Base-by-base conservation (phyloP, 2,113 vertebrate genomes). In the Craseonycteris thonglongyai region DNA sequence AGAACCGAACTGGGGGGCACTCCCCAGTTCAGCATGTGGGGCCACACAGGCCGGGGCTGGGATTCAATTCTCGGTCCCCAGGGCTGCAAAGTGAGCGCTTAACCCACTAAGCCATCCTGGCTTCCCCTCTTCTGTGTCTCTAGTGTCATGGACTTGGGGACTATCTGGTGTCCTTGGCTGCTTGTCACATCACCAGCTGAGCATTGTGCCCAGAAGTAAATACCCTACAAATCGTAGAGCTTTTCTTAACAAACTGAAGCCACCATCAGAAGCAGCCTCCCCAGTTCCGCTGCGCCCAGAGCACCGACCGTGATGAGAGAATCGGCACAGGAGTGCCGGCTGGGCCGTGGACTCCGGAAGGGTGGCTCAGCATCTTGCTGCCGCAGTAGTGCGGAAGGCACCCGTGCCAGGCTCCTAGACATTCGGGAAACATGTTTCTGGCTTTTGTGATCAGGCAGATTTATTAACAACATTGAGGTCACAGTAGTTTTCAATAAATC, bases 401-500 rank as follows among this genome's bases (percentile, higher is more conserved):
- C 33, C 11, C 72, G 97, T 97, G 89, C 83, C 96, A 95, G 96
- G 90, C 42, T 22, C 42, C 95, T 0, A n/a, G 6, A 35, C 79
- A 38, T 96, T 97, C 93, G 65, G 82, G 95, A 89, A 90, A 81
- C 96, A 91, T n/a, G 91, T 93, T 94, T 96, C 92, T 82, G 74
- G 96, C 97, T 98, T 98, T 97, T 98, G 98, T 98, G 98, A 99
- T 98, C 98, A 98, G 98, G 98, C 98, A 94, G 96, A 99, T 99
- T 99, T 99, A 99, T 99, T 99, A 98, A 98, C 98, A 97, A 96
- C 98, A 97, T 86, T 98, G 98, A 99, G 98, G 98, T 99, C 98
- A 99, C 93, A 96, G 97, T 97, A 98, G 98, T 98, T 99, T 98
- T 98, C 98, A 98, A 98, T 99, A 99, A 99, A 98, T 98, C 98